Conservation (phyloP, 2,888 invertebrate species). For the Oegoconia quadripuncta region DNA sequence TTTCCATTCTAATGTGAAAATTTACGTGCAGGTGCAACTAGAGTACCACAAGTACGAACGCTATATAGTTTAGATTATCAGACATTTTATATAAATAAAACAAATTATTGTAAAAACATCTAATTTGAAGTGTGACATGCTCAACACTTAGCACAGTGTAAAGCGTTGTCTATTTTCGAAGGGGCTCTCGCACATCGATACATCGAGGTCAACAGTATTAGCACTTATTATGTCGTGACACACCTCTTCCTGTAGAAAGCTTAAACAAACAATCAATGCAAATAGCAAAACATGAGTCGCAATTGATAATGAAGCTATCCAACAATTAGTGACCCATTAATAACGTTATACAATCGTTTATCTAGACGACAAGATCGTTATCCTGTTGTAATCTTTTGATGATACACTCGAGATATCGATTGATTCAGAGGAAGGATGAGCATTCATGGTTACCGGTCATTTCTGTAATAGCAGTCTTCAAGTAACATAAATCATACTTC, state of each 20-base stretch:
- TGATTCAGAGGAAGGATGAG: background rate
- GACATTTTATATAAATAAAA: too few relatives aligned
- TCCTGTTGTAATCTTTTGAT: constrained; percentile 21
- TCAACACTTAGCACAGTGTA: constrained; percentile 26
- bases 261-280: constrained; percentile 41
- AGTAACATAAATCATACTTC: constrained; percentile 29
- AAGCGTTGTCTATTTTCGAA: constrained; percentile 30
- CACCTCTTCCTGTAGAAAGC: constrained; percentile 63
- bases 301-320: constrained; percentile 54
- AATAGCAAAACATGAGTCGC: constrained; percentile 25
- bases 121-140: constrained; percentile 9
- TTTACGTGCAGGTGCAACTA: too few relatives aligned
- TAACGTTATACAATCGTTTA: constrained; percentile 38
- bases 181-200: constrained; percentile 17
- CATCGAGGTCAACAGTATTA: constrained; percentile 60
- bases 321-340: constrained; percentile 38
- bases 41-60: too few relatives aligned
- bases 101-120: background rate
- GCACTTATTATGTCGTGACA: constrained; percentile 44
- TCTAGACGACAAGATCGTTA: constrained; percentile 31
- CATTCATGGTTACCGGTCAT: constrained; percentile 21
- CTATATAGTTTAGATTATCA: too few relatives aligned
- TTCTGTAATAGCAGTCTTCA: constrained; percentile 23
- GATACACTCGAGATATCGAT: constrained; percentile 25
- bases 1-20: too few relatives aligned